These are phyloP conservation scores for Orientallactaga bullata DNA, from an alignment of 2,113 vertebrate species.

Conservation along the genomic window DNA sequence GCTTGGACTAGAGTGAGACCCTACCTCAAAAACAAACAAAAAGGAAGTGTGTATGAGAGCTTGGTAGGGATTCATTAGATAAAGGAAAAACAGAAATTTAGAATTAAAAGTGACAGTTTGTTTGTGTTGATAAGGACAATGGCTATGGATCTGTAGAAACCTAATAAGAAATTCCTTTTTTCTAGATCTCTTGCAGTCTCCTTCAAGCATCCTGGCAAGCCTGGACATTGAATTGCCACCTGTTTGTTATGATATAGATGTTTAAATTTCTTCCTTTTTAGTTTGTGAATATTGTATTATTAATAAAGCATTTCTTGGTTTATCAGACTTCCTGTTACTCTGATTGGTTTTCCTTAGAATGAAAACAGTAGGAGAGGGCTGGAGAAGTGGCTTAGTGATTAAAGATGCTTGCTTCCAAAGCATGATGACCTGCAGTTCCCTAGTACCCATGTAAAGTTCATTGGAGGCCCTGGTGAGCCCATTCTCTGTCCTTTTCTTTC, in stretches of 20 bases:
- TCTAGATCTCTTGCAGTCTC: constrained; percentile 82
- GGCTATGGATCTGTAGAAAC: constrained; percentile 1
- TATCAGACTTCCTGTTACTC: background rate
- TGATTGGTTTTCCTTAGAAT: constrained; percentile 12
- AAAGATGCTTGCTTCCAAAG: too few species aligned
- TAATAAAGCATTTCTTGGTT: constrained; percentile 83
- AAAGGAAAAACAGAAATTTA: background rate
- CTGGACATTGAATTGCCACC: constrained; percentile 87
- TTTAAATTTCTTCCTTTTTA: constrained; percentile 66
- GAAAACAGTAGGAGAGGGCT: background rate
- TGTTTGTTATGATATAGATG: constrained; percentile 69
- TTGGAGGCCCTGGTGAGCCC: too few species aligned
- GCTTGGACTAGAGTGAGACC: too few species aligned
- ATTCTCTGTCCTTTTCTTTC: too few species aligned
- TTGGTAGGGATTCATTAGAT: background rate
- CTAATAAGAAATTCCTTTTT: constrained; percentile 66
- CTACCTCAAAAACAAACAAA: too few species aligned
- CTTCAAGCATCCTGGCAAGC: constrained; percentile 82
- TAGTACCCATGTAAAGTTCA: too few species aligned
- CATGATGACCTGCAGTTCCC: too few species aligned
- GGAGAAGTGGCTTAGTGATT: too few species aligned
- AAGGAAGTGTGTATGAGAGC: background rate
- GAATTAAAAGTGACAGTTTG: background rate
- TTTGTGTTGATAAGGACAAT: background rate
- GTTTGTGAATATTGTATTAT: constrained; percentile 53